Base-by-base conservation (phyloP, 2,113 vertebrate genomes). In the Bos indicus region DNA sequence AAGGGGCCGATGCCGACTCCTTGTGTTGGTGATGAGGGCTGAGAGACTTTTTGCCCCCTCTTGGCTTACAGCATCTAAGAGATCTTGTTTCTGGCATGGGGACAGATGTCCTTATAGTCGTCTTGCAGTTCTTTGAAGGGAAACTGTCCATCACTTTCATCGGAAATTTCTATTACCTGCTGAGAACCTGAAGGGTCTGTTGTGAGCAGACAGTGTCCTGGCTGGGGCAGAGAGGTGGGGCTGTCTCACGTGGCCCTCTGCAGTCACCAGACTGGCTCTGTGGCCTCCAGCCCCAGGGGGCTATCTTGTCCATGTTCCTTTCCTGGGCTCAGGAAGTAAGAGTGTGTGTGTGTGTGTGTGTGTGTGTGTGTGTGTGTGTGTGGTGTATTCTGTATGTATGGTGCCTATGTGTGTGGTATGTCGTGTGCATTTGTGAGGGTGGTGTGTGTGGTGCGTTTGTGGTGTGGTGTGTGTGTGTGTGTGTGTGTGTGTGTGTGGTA, bases 271-370 rank as follows among this genome's bases (percentile, higher is more conserved):
- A 28, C 81, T 85, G 16, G 84, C 78, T 88, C 30, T 59, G 71
- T 77, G 93, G 36, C 30, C 28, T 89, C 23, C 12, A 26, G 64
- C 8, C 33, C 67, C 17, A 51, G 85, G 56, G n/a, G 80, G 71
- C 19, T 64, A 25, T 91, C 71, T 89, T 33, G 36, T 81, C 85
- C 26, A 36, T 91, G 60, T 91, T 98, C 86, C 74, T 94, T 94
- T 95, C 81, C 88, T 92, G 84, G 43, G 90, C 94, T 95, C 91
- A 97, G 95, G 87, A 96, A 96, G 67, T 80, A 40, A 91, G 7
- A 48, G 33, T 57, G 59, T 8, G 23, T 48, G 6, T 40, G 82
- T 91, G 33, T 57, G 59, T 8, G 23, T 48, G 6, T 40, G 82
- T 91, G 28, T 15, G 36, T 15, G 16, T 40, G 30, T 25, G 7